These are phyloP conservation scores for Nephotettix cincticeps DNA, from an alignment of 1,140 invertebrate species.

Conservation along the genomic window DNA sequence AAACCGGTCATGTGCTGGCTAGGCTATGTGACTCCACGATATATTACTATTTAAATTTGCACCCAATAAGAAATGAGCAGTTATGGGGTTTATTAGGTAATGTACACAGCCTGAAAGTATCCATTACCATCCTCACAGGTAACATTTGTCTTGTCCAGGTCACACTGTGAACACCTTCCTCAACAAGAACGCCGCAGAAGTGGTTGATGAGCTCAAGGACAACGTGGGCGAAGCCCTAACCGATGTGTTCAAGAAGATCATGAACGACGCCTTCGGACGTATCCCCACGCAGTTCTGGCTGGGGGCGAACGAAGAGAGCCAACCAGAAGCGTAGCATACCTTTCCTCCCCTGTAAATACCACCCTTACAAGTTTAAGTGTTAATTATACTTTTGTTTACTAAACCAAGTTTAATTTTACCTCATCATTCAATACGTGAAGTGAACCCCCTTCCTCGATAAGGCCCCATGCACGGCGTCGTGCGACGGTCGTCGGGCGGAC, in stretches of 20 bases:
- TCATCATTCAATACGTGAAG: no score
- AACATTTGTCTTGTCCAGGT: no score
- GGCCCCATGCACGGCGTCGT: no score
- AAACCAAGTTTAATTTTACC: not conserved
- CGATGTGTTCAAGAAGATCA: constrained; percentile 49
- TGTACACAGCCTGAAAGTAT: no score
- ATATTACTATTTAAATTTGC: no score
- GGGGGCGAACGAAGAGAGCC: constrained; percentile 6
- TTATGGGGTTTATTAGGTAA: no score
- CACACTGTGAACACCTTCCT: constrained; percentile 53
- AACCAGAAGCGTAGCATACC: not conserved
- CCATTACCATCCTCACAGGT: no score
- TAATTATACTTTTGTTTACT: not conserved
- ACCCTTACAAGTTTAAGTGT: not conserved
- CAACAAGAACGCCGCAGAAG: constrained; percentile 51
- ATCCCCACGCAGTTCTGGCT: constrained; percentile 51
- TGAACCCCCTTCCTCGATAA: no score
- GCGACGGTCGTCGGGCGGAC: no score
- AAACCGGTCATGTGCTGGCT: no score
- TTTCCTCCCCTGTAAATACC: not conserved
- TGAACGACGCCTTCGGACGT: constrained; percentile 51
- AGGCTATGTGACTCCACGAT: no score
- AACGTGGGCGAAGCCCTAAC: constrained; percentile 48
- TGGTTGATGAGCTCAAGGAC: constrained; percentile 50
- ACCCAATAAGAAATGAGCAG: no score